Evolutionary conservation across 2,888 invertebrate species (phyloP), one percentile per base, ranked within the genome.

Genomic region (Chloromyia formosa): DNA sequence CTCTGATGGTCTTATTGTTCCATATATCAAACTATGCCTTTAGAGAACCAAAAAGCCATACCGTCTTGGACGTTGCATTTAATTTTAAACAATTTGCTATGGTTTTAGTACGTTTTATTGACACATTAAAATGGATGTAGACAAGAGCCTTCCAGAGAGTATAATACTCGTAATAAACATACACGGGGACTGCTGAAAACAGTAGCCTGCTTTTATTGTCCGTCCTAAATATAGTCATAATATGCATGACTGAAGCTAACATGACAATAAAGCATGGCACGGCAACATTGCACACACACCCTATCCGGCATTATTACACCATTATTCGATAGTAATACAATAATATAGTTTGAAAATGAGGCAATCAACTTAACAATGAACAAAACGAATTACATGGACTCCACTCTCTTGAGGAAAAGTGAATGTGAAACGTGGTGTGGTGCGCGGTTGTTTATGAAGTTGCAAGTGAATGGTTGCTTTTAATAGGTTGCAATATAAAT

Each of bases 41-140:
- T n/a, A n/a, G n/a, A n/a, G n/a, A n/a, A n/a, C n/a, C n/a, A n/a
- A n/a, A n/a, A n/a, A n/a, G n/a, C n/a, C n/a, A n/a, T 35, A 35
- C 22, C 56, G 14, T 58, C 56, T 35, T 35, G 61, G 64, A 74
- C 73, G 27, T 35, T 74, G 76, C 60, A 74, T 61, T 76, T 76
- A 74, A 76, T 76, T 76, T 76, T 53, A 71, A 58, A 35, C 76
- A 76, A 76, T 76, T 76, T 76, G 74, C 74, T 64, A 72, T 49
- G 76, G 71, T 45, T 61, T 53, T 72, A 22, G 58, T 35, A 35
- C 27, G 27, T 72, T 66, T 66, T 66, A 66, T 66, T 66, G 66
- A 66, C 66, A 66, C 66, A 66, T 66, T 66, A 66, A 56, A 56
- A 35, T 35, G 27, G 27, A 35, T 7, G 27, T 35, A 4, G 2